Base-by-base conservation (phyloP, 2,797 vertebrate species). In the Oryzias dopingdopingensis region DNA sequence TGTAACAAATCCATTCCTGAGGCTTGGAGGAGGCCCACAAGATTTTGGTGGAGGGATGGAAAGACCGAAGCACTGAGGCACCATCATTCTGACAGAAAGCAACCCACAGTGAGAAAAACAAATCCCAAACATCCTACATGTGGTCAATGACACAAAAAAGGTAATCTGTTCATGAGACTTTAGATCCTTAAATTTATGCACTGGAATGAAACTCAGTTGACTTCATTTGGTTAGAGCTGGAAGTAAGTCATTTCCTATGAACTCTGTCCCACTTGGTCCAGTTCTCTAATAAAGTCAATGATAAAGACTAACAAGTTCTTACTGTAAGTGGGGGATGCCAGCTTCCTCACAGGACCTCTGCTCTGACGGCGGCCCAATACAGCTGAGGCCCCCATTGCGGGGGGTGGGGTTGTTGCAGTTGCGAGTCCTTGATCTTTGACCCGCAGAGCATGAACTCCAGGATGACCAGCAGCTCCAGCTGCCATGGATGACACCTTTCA, bases 391-490 rank as follows among this genome's bases (percentile, higher is more conserved):
- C 4, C 93, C 93, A 0, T 68, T 62, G 1, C 48, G 80, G 0
- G 96, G 94, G 6, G 63, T 1, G 0, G 96, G 96, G 62, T 99
- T 96, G 79, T 84, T 94, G 78, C 96, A 99, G 6, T 23, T 65
- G 14, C 95, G 78, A 14, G 58, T 91, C 68, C 95, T 92, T 32
- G 84, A 86, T 81, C 83, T 95, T 55, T 89, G 92, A 67, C 92
- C 93, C 24, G 64, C 68, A 50, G 86, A 85, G 70, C 96, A 98
- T 49, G 89, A 26, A 20, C 85, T 84, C 96, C 96, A 98, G 26
- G 90, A 79, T 1, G 95, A 94, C 96, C 97, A 99, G 82, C 97
- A 99, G 72, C 81, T 95, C 96, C 97, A 98, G 37, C 73, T 72
- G 52, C 96, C 96, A 53, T 96, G 91, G 44, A 93, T 76, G 46